phyloP scores from a whole-genome alignment of 1,140 invertebrate species.

The Drosophila insularis region DNA sequence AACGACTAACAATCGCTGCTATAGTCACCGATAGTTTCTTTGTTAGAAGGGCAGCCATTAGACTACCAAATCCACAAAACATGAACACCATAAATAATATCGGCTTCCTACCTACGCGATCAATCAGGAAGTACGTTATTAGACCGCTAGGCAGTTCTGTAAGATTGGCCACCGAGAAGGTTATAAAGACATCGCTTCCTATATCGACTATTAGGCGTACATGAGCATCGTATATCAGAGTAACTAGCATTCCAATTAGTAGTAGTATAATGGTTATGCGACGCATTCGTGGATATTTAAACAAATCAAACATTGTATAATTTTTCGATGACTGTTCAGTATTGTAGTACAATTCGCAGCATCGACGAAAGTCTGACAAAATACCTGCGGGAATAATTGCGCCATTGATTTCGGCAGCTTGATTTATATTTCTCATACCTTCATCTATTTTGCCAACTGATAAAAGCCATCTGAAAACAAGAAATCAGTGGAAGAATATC shows the following conservation, averaged over 20 bases:
- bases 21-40: constrained; percentile 86
- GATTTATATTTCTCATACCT: constrained; percentile 88
- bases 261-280: constrained; percentile 89
- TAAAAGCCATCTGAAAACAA: constrained; percentile 88
- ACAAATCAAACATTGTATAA: constrained; percentile 90
- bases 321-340: constrained; percentile 86
- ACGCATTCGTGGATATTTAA: constrained; percentile 87
- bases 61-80: constrained; percentile 89
- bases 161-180: constrained; percentile 91
- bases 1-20: constrained; percentile 90
- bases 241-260: constrained; percentile 92
- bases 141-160: constrained; percentile 89
- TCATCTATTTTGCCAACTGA: constrained; percentile 91
- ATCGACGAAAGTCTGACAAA: constrained; percentile 86
- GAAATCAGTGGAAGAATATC: neutral
- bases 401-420: constrained; percentile 90
- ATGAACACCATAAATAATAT: constrained; percentile 90
- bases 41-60: constrained; percentile 88
- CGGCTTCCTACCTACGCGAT: constrained; percentile 92
- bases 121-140: constrained; percentile 89
- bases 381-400: constrained; percentile 88
- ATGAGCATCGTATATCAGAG: constrained; percentile 92
- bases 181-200: constrained; percentile 90
- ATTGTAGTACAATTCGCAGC: constrained; percentile 79
- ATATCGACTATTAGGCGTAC: constrained; percentile 91